Evolutionary conservation across 2,797 vertebrate genomes (phyloP).

Genomic region (Sciurus carolinensis): DNA sequence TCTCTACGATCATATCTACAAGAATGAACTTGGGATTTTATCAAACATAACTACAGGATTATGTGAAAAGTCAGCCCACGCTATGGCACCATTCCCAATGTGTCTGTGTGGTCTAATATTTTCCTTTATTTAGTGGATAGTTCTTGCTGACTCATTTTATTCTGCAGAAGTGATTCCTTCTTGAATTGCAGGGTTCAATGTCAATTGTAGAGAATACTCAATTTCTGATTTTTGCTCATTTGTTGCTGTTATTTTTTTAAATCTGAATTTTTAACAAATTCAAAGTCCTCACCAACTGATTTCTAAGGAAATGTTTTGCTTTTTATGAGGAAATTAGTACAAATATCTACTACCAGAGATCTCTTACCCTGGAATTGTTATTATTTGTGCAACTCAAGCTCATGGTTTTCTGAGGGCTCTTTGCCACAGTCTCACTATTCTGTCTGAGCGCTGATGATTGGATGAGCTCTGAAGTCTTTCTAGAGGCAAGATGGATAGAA

Average conservation of each 20-base stretch:
- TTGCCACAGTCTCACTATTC: background rate
- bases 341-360: background rate
- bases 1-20: background rate
- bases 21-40: slow-evolving; percentile 7
- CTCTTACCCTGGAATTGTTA: background rate
- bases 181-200: slow-evolving; percentile 4
- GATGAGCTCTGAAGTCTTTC: slow-evolving; percentile 4
- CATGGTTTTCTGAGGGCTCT: background rate
- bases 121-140: slow-evolving; percentile 11
- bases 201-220: background rate
- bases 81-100: background rate
- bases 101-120: background rate
- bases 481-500: background rate
- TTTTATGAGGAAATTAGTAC: slow-evolving; percentile 23
- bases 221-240: background rate
- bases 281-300: background rate
- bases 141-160: slow-evolving; percentile 26
- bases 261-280: slow-evolving; percentile 50
- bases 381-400: background rate
- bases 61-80: background rate
- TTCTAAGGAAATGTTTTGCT: background rate
- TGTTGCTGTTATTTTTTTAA: background rate
- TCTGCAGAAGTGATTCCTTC: background rate
- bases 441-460: background rate
- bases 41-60: background rate